Base-by-base conservation (phyloP, 2,113 vertebrate species). In the Crotophaga sulcirostris region DNA sequence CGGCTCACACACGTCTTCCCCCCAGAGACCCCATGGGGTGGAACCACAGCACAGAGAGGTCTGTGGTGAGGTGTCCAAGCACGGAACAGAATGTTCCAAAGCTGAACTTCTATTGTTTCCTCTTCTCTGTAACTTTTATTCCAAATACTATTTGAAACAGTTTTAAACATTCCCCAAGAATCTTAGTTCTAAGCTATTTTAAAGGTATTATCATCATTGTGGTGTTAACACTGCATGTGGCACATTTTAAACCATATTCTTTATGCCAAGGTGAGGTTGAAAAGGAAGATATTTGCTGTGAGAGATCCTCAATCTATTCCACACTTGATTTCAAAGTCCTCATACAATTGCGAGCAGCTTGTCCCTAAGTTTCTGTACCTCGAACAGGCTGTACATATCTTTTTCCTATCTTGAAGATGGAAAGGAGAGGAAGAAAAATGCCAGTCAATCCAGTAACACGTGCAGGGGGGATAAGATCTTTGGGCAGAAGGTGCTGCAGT, bases 371-470 rank as follows among this genome's bases (percentile, higher is more conserved):
- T 91, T 56, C 45, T 87, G 14, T 45, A 21, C 15, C 52, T 74
- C 67, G 42, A 78, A 84, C 20, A 34, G 62, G 38, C 6, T 6
- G 5, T 31, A 47, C 4, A 0, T 28, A 38, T 7, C 3, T 36
- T 60, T 47, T 62, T 79, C 56, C 58, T 17, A 24, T 28, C 29
- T 42, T 49, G 25, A 44, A 29, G 64, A 31, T 6, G 13, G 38
- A 94, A 80, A 91, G 33, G 23, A 86, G 29, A 90, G 62, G 51
- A 79, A 54, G 29, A 79, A n/a, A 90, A 90, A 51, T 33, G 20
- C 58, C 36, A 85, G 42, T 70, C 23, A 79, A 44, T 52, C 44
- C 6, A 44, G 52, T 36, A 58, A 58, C 28, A 28, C 28, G 74
- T 55, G 19, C 17, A 38, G 3, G 19, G 5, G 4, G 8, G 6